Conservation (phyloP, 2,888 invertebrate species). For the Epicampocera succincta region DNA sequence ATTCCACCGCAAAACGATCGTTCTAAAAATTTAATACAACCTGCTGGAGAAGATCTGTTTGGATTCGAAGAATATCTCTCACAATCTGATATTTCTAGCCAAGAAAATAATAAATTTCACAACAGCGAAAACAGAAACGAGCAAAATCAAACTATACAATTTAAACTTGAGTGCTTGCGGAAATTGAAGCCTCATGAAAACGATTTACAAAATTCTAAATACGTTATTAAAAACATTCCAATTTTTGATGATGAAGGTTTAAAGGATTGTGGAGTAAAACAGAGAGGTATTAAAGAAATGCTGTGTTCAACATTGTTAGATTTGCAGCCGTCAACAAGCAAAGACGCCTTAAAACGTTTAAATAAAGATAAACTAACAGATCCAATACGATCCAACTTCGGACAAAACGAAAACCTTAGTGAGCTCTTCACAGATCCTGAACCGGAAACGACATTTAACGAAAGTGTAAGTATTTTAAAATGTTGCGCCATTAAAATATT, state of each 20-base stretch:
- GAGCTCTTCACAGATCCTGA: constrained; percentile 76
- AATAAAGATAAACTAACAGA: constrained; percentile 28
- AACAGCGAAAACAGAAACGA: constrained; percentile 15
- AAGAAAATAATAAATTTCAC: constrained; percentile 48
- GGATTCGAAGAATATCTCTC: constrained; percentile 77
- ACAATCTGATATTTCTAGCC: constrained; percentile 43
- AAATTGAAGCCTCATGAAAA: constrained; percentile 72
- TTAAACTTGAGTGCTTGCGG: constrained; percentile 74
- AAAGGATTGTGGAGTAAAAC: constrained; percentile 56
- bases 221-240: neutral
- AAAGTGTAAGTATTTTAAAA: constrained; percentile 72
- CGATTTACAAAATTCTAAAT: constrained; percentile 52
- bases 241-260: constrained; percentile 72
- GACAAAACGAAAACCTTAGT: constrained; percentile 1
- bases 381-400: constrained; percentile 5
- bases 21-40: no score
- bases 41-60: constrained; percentile 71
- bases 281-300: constrained; percentile 76
- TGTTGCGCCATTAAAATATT: neutral
- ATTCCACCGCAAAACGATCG: neutral
- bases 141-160: constrained; percentile 69
- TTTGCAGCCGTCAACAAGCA: constrained; percentile 33
- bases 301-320: constrained; percentile 78
- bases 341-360: constrained; percentile 20
- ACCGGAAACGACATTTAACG: constrained; percentile 76